A percentile compares a stretch with the other conserved stretches of the same genome.
Evolutionary conservation across 2,113 vertebrate genomes (phyloP).

Genomic region (Macquaria ambigua): DNA sequence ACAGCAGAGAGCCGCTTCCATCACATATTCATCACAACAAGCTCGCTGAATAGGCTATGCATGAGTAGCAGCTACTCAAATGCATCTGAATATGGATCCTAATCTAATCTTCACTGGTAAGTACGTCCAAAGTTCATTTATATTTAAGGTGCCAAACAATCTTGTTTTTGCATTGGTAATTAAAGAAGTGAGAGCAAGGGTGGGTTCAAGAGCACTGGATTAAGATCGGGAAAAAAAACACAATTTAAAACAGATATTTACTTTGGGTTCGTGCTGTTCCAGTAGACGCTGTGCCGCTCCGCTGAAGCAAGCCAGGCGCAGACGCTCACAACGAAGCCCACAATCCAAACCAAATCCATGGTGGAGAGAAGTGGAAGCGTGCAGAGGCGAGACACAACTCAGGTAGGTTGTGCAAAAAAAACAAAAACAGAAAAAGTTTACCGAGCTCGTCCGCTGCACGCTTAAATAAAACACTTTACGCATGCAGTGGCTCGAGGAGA

Average conservation of each 20-base stretch:
- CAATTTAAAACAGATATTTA: constrained; percentile 58
- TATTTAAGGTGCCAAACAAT: neutral
- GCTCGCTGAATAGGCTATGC: constrained; percentile 53
- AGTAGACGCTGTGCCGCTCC: constrained; percentile 86
- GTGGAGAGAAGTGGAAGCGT: constrained; percentile 60
- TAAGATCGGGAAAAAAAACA: neutral
- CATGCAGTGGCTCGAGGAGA: neutral
- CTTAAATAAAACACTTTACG: neutral
- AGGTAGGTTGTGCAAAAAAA: constrained; percentile 37
- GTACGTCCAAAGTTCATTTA: neutral
- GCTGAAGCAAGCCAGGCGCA: constrained; percentile 77
- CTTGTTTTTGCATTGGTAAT: neutral
- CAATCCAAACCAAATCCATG: constrained; percentile 85
- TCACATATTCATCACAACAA: constrained; percentile 55
- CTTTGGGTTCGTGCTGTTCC: constrained; percentile 87
- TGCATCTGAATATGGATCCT: neutral
- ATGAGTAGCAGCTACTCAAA: constrained; percentile 22
- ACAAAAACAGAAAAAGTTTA: constrained; percentile 2
- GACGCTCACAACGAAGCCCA: constrained; percentile 70
- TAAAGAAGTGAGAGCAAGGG: neutral
- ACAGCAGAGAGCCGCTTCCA: constrained; percentile 61
- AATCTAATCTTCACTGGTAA: neutral
- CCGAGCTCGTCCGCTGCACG: constrained; percentile 1
- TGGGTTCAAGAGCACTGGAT: neutral
- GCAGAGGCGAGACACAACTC: constrained; percentile 51